Conservation (phyloP, 1,140 invertebrate genomes). For the Drosophila obscura region DNA sequence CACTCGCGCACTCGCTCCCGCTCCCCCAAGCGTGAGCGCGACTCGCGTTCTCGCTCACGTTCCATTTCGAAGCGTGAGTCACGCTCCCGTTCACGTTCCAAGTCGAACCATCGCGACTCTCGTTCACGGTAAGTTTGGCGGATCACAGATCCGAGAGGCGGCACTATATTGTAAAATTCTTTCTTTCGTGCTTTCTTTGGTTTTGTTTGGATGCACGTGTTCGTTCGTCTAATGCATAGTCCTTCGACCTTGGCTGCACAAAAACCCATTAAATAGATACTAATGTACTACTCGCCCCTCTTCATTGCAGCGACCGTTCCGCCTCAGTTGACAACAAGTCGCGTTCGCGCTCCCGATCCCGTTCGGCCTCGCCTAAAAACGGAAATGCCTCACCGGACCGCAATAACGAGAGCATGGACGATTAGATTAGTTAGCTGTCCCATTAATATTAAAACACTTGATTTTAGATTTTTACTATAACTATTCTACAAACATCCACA, state of each 20-base stretch:
- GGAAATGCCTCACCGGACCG: conserved; percentile 83
- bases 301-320: conserved; percentile 84
- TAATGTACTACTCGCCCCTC: conserved; percentile 17
- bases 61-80: conserved; percentile 83
- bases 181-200: conserved; percentile 72
- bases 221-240: conserved; percentile 30
- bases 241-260: conserved; percentile 55
- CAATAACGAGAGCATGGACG: conserved; percentile 81
- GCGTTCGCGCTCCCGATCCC: conserved; percentile 83
- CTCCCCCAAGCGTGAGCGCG: conserved; percentile 81
- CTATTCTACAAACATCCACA: conserved; percentile 57
- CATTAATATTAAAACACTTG: conserved; percentile 74
- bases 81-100: conserved; percentile 82
- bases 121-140: conserved; percentile 79
- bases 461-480: conserved; percentile 73
- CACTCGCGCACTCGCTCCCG: conserved; percentile 84
- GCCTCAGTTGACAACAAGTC: conserved; percentile 83
- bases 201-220: conserved; percentile 70
- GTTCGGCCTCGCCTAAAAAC: conserved; percentile 83
- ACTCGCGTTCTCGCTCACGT: conserved; percentile 81
- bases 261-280: conserved; percentile 34
- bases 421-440: conserved; percentile 79
- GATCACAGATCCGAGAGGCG: conserved; percentile 4
- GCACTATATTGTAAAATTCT: conserved; percentile 31
- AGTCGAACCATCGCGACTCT: conserved; percentile 83